Evolutionary conservation across 2,888 invertebrate species (phyloP), one percentile per base, ranked within the genome.

Genomic region (Eupithecia subfuscata): DNA sequence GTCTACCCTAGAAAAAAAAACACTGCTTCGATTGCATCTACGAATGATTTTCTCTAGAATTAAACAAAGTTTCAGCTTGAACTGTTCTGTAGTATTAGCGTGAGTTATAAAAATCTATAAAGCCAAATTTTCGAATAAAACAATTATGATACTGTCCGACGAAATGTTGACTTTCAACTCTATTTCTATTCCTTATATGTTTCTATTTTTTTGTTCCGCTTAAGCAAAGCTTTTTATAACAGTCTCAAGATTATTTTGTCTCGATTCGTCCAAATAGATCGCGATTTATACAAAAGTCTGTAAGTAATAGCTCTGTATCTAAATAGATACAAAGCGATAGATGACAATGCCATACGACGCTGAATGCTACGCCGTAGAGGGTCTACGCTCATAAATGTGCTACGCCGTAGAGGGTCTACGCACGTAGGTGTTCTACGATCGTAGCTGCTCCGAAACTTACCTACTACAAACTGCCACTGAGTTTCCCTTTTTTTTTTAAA

Each of bases 341-440:
- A 7, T 18, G 18, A 18, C 48, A 52, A 52, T n/a, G 52, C n/a
- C 52, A 52, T 52, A 52, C 52, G n/a, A 52, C 8, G 52, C 52
- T 52, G 52, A n/a, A 12, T 56, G 60, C 60, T 60, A 60, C 25
- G 60, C 14, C 64, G 30, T 64, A 64, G 64, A 64, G 30, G 64
- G 64, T 64, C 34, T 64, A 64, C 64, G 64, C 8, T 16, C 1
- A 8, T 64, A 34, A 18, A 30, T 64, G 8, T 37, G 8, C 37
- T 37, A 65, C 9, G 37, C 5, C 65, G 65, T 67, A 67, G 65
- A 67, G 65, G 40, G 22, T 22, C 65, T 67, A n/a, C 40, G 37
- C 2, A 22, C 9, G 64, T 64, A 11, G 9, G 16, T 34, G 40
- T 40, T 9, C 40, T 40, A 11, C 40, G 40, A 5, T 40, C 40